Percentiles rank a stretch among this genome's conserved stretches.
Evolutionary conservation across 2,113 vertebrate genomes (phyloP).

Genomic region (Oncorhynchus tshawytscha): DNA sequence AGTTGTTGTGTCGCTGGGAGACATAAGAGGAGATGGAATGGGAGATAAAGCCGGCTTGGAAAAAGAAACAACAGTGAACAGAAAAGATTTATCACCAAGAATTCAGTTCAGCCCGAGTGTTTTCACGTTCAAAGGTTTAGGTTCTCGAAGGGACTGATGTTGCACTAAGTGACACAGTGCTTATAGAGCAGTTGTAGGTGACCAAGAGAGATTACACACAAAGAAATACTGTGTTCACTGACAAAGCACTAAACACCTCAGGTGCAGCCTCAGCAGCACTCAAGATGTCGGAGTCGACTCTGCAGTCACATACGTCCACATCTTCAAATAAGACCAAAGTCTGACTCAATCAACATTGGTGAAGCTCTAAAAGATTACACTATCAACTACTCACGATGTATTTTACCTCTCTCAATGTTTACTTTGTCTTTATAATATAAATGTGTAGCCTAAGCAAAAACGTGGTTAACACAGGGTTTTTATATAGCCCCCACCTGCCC

Average conservation of each 20-base stretch:
- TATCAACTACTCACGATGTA: neutral
- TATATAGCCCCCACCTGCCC: neutral
- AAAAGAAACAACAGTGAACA: slow-evolving; percentile 45
- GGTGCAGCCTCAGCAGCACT: neutral
- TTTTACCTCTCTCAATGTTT: neutral
- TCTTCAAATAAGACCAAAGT: neutral
- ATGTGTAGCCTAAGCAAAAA: neutral
- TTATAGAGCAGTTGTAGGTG: neutral
- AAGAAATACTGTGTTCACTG: neutral
- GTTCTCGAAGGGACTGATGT: neutral
- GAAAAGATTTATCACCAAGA: slow-evolving; percentile 50
- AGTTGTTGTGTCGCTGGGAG: slow-evolving; percentile 40
- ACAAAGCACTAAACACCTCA: neutral
- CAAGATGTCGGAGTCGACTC: neutral
- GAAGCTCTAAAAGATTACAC: neutral
- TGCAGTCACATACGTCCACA: neutral
- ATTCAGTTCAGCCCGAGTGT: neutral
- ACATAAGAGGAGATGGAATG: slow-evolving; percentile 35
- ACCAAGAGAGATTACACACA: neutral
- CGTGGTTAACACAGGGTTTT: neutral
- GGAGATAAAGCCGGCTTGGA: slow-evolving; percentile 49
- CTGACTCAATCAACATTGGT: neutral
- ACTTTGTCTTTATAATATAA: no score
- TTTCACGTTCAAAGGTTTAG: neutral
- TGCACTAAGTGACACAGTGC: neutral